A percentile compares a stretch with the other conserved stretches of the same genome.
phyloP scores from a whole-genome alignment of 2,113 vertebrate genomes.

The Onychostoma macrolepis region DNA sequence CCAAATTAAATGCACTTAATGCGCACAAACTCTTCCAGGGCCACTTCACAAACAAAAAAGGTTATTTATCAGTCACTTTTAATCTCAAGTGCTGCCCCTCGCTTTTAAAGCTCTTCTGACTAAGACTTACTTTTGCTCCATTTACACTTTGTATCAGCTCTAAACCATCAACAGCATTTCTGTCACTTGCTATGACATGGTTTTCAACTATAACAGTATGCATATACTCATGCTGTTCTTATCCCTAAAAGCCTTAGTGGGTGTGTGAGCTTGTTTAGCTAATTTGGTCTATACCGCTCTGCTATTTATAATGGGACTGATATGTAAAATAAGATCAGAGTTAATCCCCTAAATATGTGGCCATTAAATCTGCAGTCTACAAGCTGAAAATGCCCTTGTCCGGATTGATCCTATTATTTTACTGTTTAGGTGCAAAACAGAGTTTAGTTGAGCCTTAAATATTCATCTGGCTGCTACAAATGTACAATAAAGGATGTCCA shows the following conservation, averaged over 20 bases:
- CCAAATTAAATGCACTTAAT: neutral
- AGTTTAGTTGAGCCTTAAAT: neutral
- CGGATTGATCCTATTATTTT: neutral
- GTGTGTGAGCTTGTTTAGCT: neutral
- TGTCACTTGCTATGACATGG: neutral
- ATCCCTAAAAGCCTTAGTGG: neutral
- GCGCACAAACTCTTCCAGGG: neutral
- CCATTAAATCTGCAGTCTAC: neutral
- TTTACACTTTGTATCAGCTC: constrained; percentile 1
- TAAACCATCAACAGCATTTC: neutral
- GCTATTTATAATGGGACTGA: constrained; percentile 14
- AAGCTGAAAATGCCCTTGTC: neutral
- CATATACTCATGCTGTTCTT: neutral
- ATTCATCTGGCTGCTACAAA: neutral
- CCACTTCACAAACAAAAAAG: constrained; percentile 1
- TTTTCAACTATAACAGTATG: neutral
- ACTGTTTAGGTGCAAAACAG: neutral
- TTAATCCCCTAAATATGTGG: neutral
- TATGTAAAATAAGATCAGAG: constrained; percentile 9
- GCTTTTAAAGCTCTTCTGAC: neutral
- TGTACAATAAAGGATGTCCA: neutral
- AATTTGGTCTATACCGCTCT: neutral
- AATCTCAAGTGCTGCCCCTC: neutral
- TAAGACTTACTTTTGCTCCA: neutral
- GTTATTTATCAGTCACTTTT: neutral